These are phyloP conservation scores for Drosophila seguyi DNA, from an alignment of 1,140 invertebrate genomes.

Conservation along the genomic window DNA sequence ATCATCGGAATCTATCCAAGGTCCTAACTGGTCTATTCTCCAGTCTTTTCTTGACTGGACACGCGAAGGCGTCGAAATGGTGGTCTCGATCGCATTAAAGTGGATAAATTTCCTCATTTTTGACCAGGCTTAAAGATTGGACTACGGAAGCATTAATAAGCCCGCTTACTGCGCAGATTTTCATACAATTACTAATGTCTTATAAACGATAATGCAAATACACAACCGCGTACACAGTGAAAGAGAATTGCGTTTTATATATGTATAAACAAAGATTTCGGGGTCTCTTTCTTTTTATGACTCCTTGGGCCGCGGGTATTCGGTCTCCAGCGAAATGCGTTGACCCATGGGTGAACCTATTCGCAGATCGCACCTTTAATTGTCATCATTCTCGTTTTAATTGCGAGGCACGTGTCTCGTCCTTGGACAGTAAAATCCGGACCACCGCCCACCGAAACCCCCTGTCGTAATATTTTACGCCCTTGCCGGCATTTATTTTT, in stretches of 20 bases:
- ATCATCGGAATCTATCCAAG: background rate
- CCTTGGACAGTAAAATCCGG: constrained; percentile 13
- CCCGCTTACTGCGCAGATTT: background rate
- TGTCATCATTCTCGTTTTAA: constrained; percentile 59
- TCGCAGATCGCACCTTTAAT: constrained; percentile 63
- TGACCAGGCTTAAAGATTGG: background rate
- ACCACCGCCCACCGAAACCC: constrained; percentile 1
- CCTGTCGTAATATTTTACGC: constrained; percentile 35
- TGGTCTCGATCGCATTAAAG: background rate
- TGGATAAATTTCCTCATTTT: background rate
- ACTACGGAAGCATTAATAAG: background rate
- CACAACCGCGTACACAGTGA: too few relatives aligned
- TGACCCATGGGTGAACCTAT: constrained; percentile 17
- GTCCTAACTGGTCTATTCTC: background rate
- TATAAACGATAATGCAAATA: background rate
- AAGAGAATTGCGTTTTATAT: background rate
- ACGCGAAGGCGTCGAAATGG: background rate
- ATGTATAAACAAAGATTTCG: background rate
- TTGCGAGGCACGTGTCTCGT: constrained; percentile 49
- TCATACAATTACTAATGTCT: background rate
- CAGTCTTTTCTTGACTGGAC: background rate
- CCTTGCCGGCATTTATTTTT: constrained; percentile 40
- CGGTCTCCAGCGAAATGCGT: constrained; percentile 28
- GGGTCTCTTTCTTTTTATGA: constrained; percentile 15
- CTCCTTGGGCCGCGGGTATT: constrained; percentile 3